These are phyloP conservation scores for Ctenopoma multispine DNA, from an alignment of 2,797 vertebrate genomes.

Conservation along the genomic window DNA sequence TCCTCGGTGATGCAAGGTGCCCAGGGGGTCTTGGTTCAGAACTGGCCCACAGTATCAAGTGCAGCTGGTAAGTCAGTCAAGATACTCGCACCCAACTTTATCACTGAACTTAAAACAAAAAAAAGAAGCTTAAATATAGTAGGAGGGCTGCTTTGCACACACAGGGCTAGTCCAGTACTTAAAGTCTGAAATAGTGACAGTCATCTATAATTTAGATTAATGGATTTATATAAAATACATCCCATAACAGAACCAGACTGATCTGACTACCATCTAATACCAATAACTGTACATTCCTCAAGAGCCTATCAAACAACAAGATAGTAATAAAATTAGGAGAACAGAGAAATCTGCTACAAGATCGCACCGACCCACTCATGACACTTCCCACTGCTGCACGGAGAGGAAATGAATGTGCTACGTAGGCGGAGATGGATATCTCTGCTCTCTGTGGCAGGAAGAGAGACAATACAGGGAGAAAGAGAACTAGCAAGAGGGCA, in stretches of 20 bases:
- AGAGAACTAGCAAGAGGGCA: conserved; percentile 20
- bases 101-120: background rate
- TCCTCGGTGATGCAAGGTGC: conserved; percentile 91
- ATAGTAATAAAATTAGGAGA: conserved; percentile 38
- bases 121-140: background rate
- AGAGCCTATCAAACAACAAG: conserved; percentile 28
- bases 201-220: background rate
- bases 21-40: conserved; percentile 93
- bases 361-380: conserved; percentile 34
- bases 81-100: conserved; percentile 8
- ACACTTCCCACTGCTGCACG: conserved; percentile 37
- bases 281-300: conserved; percentile 25
- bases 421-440: conserved; percentile 59
- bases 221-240: background rate
- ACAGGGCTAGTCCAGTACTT: background rate
- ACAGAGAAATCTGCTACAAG: conserved; percentile 34
- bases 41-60: conserved; percentile 98
- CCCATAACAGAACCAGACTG: conserved; percentile 15
- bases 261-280: background rate
- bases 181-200: background rate
- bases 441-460: conserved; percentile 48
- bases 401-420: conserved; percentile 62
- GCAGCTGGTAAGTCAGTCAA: conserved; percentile 91
- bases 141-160: background rate
- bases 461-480: conserved; percentile 37